A percentile compares a stretch with the other conserved stretches of the same genome.
These are phyloP conservation scores for Magallana ariakensis DNA, from an alignment of 1,140 invertebrate genomes.

Conservation along the genomic window DNA sequence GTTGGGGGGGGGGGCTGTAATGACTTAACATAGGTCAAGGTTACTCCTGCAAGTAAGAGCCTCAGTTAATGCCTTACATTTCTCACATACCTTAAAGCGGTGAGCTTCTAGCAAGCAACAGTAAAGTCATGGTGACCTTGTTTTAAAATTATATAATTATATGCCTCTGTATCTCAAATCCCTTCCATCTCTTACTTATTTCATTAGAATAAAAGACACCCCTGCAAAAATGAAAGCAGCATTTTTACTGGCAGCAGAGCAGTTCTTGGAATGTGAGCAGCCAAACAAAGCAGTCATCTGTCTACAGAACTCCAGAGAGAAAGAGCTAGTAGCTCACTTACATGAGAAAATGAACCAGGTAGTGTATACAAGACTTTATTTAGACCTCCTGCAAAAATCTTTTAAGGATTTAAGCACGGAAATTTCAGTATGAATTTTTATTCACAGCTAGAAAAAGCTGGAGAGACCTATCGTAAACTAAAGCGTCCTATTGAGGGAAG, in stretches of 20 bases:
- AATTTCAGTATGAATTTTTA: constrained; percentile 8
- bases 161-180: too few relatives aligned
- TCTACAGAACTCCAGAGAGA: constrained; percentile 71
- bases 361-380: background rate
- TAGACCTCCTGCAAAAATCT: background rate
- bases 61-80: too few relatives aligned
- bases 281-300: constrained; percentile 69
- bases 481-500: constrained; percentile 58
- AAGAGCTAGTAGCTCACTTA: constrained; percentile 64
- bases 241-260: constrained; percentile 67
- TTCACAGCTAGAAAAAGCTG: constrained; percentile 64
- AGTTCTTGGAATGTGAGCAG: constrained; percentile 69
- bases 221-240: constrained; percentile 68
- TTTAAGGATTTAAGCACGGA: background rate
- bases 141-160: too few relatives aligned
- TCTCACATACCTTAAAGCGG: too few relatives aligned
- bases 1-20: too few relatives aligned
- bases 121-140: too few relatives aligned
- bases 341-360: constrained; percentile 74
- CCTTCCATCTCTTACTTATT: background rate
- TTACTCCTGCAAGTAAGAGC: too few relatives aligned
- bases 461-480: constrained; percentile 58
- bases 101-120: too few relatives aligned
- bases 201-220: constrained; percentile 60
- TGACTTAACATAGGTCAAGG: too few relatives aligned